A percentile compares a stretch with the other conserved stretches of the same genome.
Evolutionary conservation across 1,140 invertebrate species (phyloP).

Genomic region (Cherax quadricarinatus): DNA sequence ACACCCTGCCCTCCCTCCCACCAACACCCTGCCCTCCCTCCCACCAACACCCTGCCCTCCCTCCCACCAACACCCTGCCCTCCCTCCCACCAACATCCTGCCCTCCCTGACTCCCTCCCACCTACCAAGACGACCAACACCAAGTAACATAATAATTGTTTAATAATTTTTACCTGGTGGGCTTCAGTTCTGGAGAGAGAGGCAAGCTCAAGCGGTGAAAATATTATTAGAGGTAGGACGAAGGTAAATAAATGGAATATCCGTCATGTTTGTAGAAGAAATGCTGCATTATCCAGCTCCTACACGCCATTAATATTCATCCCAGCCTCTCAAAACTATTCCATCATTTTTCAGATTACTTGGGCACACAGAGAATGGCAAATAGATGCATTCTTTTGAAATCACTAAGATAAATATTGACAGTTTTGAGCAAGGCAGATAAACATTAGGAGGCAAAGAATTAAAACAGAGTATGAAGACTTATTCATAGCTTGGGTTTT

Average conservation of each 20-base stretch:
- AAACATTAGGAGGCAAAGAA: slow-evolving; percentile 50
- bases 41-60: too few relatives aligned
- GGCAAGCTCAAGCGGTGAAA: background rate
- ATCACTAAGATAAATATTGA: slow-evolving; percentile 63
- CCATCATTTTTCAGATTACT: slow-evolving; percentile 46
- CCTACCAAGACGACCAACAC: background rate
- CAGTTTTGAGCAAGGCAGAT: slow-evolving; percentile 56
- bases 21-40: too few relatives aligned
- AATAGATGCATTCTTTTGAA: slow-evolving; percentile 65
- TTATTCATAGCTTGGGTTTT: slow-evolving; percentile 28
- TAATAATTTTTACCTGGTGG: background rate
- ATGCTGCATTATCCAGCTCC: slow-evolving; percentile 48
- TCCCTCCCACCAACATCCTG: background rate
- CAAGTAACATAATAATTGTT: slow-evolving; percentile 1
- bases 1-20: too few relatives aligned
- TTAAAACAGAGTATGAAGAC: slow-evolving; percentile 48
- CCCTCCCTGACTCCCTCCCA: background rate
- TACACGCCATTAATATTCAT: slow-evolving; percentile 58
- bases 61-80: too few relatives aligned
- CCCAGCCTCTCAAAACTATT: slow-evolving; percentile 53
- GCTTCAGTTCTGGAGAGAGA: background rate
- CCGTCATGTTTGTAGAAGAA: slow-evolving; percentile 46
- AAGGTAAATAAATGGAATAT: slow-evolving; percentile 41
- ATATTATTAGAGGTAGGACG: slow-evolving; percentile 7
- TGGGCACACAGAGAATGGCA: slow-evolving; percentile 52